Conservation (phyloP, 1,140 invertebrate genomes). For the Uloborus diversus region DNA sequence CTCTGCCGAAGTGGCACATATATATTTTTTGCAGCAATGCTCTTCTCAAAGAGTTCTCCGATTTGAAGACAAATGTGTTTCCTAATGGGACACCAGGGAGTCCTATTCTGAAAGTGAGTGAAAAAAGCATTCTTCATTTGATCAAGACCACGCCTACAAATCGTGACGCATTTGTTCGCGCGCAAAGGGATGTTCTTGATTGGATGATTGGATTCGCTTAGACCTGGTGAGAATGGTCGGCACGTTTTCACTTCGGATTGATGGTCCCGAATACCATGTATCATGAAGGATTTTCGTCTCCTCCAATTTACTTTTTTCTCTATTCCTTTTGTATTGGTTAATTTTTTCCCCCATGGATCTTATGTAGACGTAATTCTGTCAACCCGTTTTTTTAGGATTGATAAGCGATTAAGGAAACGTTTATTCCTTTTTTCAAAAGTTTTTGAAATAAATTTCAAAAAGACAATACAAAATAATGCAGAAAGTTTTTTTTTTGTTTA, state of each 20-base stretch:
- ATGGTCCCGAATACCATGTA: conserved; percentile 39
- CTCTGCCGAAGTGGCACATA: conserved; percentile 1
- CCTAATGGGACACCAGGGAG: conserved; percentile 34
- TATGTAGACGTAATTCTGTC: conserved; percentile 23
- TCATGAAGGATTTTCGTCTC: conserved; percentile 28
- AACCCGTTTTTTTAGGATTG: too few species aligned
- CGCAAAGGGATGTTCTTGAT: conserved; percentile 39
- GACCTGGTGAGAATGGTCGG: conserved; percentile 17
- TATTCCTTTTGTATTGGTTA: neutral
- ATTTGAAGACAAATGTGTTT: conserved; percentile 43
- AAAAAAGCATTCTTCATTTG: conserved; percentile 47
- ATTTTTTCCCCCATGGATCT: neutral
- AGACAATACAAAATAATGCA: too few species aligned
- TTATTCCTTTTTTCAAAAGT: too few species aligned
- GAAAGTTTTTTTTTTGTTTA: too few species aligned
- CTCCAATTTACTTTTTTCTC: neutral
- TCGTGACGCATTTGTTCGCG: conserved; percentile 43
- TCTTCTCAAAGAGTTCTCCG: conserved; percentile 10
- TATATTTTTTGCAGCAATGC: neutral
- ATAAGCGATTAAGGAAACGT: too few species aligned
- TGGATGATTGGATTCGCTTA: conserved; percentile 29
- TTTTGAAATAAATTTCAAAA: too few species aligned
- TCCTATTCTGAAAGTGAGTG: conserved; percentile 9
- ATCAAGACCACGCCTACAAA: conserved; percentile 29
- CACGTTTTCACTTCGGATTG: conserved; percentile 31